Evolutionary conservation across 2,888 invertebrate genomes (phyloP).

Genomic region (Cryptocephalus moraei): DNA sequence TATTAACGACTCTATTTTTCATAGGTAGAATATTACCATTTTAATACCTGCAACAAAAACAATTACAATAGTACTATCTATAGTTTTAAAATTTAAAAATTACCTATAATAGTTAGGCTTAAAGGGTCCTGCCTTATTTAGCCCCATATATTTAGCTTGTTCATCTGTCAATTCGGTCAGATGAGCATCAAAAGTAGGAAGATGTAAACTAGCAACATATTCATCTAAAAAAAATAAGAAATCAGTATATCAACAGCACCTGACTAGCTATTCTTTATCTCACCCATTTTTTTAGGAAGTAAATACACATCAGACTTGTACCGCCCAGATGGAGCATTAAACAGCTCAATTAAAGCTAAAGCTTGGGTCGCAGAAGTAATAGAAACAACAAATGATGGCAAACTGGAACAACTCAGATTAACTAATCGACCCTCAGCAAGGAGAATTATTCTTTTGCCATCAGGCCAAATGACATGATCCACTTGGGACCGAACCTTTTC

Average conservation of each 20-base stretch:
- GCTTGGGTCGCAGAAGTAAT: conserved; percentile 97
- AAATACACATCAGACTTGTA: conserved; percentile 97
- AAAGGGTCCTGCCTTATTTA: conserved; percentile 96
- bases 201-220: conserved; percentile 92
- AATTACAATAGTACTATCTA: too few species aligned
- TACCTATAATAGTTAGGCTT: conserved; percentile 98
- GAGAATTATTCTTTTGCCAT: conserved; percentile 87
- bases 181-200: conserved; percentile 96
- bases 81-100: background rate
- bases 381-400: conserved; percentile 96
- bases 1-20: too few species aligned
- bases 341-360: conserved; percentile 90
- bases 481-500: conserved; percentile 96
- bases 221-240: conserved; percentile 70
- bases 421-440: conserved; percentile 92
- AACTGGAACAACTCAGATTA: conserved; percentile 92
- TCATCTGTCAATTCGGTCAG: conserved; percentile 92
- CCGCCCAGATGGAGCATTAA: conserved; percentile 87
- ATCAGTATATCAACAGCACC: background rate
- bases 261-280: conserved; percentile 17
- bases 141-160: conserved; percentile 94
- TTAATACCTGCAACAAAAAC: too few species aligned
- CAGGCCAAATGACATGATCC: conserved; percentile 97
- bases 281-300: conserved; percentile 96
- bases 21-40: too few species aligned